Base-by-base conservation (phyloP, 64 coral and sea anemone genomes). In the Montipora capricornis region DNA sequence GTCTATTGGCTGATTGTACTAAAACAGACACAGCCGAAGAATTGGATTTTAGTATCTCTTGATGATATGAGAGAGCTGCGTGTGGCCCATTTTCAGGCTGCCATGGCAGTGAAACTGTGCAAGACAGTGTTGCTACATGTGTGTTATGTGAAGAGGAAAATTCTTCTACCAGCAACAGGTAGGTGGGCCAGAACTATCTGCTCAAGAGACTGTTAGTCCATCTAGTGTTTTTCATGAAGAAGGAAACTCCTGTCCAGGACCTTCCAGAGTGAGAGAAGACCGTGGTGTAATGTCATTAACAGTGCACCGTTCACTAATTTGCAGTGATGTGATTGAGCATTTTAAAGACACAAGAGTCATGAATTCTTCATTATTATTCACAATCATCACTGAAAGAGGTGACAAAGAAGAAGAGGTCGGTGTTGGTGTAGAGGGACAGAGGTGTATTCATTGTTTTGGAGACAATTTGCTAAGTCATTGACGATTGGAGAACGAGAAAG, bases 401-500 rank as follows among this genome's bases (percentile, higher is more conserved):
- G 17, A 91, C 16, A 47, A 66, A 20, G 90, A 92, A 75, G 62
- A 83, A 44, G 95, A 92, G 2, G 58, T 80, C 44, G 95, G 95
- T 88, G 20, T 88, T 77, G 83, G 81, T 8, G 82, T 96, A 12
- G 17, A 68, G 8, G 37, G 37, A 59, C 88, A 48, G 95, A 96
- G 49, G 83, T 88, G 55, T 94, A 83, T 10, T 87, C 88, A 16
- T 78, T 95, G 58, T 95, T 95, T 75, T 95, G 90, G 83, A 89
- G 83, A 12, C 83, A 92, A 84, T 95, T 95, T 86, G 70, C 89
- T 5, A 92, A 73, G 67, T 59, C 77, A 14, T 81, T 92, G 90
- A 90, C 80, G 1, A 90, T 95, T 26, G 89, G 92, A 7, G 95
- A 94, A 52, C 74, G 95, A 59, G 91, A 96, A 44, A 80, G 89